phyloP scores from a whole-genome alignment of 2,797 vertebrate species.

The Spinus pinus region DNA sequence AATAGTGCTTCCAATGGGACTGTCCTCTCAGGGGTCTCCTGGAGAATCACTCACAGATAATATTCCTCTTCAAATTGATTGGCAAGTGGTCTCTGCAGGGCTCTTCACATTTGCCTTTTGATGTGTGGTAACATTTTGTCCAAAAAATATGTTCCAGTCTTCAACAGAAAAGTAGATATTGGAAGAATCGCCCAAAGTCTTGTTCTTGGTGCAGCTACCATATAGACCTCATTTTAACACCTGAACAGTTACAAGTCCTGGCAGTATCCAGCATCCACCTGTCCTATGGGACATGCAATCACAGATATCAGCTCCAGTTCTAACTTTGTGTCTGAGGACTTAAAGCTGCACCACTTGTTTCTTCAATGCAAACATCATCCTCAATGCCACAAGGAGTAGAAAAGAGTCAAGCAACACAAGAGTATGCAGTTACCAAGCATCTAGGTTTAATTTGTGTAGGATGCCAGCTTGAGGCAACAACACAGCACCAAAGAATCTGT shows the following conservation, averaged over 20 bases:
- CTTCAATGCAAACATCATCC: neutral
- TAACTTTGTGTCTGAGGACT: neutral
- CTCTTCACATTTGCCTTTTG: neutral
- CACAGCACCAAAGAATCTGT: neutral
- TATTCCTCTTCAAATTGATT: neutral
- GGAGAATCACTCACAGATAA: neutral
- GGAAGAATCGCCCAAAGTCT: neutral
- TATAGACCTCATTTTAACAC: neutral
- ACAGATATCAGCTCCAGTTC: neutral
- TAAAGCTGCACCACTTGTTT: neutral
- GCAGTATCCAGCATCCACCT: neutral
- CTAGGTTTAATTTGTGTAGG: neutral
- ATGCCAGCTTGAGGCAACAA: neutral
- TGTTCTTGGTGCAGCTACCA: neutral
- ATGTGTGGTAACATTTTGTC: neutral
- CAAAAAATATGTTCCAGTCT: neutral
- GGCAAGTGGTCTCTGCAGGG: neutral
- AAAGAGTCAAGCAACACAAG: neutral
- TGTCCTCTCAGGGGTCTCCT: neutral
- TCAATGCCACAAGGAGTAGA: neutral
- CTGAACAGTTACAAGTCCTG: neutral
- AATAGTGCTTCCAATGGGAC: neutral
- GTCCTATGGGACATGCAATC: neutral
- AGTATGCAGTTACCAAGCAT: neutral
- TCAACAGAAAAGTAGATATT: neutral